These are phyloP conservation scores for Luffia ferchaultella DNA, from an alignment of 2,888 invertebrate species.

Conservation along the genomic window DNA sequence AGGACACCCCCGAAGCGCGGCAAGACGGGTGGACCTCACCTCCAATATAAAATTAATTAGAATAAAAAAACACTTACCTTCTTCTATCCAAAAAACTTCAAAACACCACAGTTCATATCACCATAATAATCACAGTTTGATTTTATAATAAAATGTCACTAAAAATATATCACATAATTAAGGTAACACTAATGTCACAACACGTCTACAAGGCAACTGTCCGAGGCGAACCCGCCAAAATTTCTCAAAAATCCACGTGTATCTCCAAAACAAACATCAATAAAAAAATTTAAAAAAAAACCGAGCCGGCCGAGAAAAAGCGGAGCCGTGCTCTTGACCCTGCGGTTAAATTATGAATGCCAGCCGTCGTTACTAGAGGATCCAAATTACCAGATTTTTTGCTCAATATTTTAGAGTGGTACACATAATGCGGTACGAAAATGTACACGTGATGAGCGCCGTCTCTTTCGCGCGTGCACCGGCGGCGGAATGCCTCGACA, in stretches of 20 bases:
- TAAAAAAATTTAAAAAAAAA: conserved; percentile 33
- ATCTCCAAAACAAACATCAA: conserved; percentile 48
- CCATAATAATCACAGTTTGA: conserved; percentile 64
- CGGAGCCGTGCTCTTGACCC: conserved; percentile 58
- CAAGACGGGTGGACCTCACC: conserved; percentile 20
- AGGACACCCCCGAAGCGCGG: conserved; percentile 6
- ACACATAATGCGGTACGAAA: conserved; percentile 34
- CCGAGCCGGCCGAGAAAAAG: conserved; percentile 40
- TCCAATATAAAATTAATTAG: conserved; percentile 22
- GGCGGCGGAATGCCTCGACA: conserved; percentile 2
- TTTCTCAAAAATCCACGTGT: conserved; percentile 55
- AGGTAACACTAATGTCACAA: conserved; percentile 63
- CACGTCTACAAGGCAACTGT: conserved; percentile 61
- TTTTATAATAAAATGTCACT: conserved; percentile 55
- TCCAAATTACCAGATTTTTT: conserved; percentile 60
- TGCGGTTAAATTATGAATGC: conserved; percentile 62
- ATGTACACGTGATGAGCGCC: conserved; percentile 50
- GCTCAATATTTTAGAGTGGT: conserved; percentile 60
- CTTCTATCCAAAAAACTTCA: conserved; percentile 47
- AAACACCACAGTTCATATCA: conserved; percentile 52
- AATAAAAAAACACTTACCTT: conserved; percentile 34
- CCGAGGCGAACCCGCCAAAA: conserved; percentile 51
- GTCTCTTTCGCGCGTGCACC: conserved; percentile 50
- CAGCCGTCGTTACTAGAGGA: conserved; percentile 59
- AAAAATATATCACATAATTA: conserved; percentile 59